Evolutionary conservation across 2,888 invertebrate species (phyloP).

Genomic region (Dryadula phaetusa): DNA sequence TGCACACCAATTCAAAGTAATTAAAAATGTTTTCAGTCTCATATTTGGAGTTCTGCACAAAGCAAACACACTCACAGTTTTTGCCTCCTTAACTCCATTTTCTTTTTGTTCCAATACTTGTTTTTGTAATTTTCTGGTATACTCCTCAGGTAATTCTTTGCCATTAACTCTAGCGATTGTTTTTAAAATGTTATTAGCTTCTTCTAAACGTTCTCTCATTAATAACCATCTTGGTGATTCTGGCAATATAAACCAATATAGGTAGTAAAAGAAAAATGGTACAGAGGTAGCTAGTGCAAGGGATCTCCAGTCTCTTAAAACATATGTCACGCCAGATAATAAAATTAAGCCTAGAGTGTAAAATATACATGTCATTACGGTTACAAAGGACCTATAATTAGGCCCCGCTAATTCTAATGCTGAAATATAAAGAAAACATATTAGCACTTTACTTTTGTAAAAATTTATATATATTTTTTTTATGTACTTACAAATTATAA

Average conservation of each 20-base stretch:
- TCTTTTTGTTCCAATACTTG: conserved; percentile 87
- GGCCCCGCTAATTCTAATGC: conserved; percentile 96
- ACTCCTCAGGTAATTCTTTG: conserved; percentile 89
- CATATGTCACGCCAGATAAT: conserved; percentile 92
- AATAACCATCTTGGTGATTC: conserved; percentile 97
- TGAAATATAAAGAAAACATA: conserved; percentile 67
- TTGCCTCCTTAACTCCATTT: conserved; percentile 71
- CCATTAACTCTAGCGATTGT: conserved; percentile 91
- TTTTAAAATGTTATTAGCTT: conserved; percentile 91
- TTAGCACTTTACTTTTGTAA: background rate
- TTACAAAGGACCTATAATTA: conserved; percentile 95
- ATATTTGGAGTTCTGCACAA: conserved; percentile 94
- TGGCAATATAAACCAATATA: conserved; percentile 94
- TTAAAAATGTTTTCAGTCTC: conserved; percentile 93
- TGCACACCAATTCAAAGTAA: conserved; percentile 96
- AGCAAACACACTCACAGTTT: conserved; percentile 83
- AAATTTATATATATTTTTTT: background rate
- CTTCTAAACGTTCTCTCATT: conserved; percentile 91
- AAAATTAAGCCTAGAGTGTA: conserved; percentile 94
- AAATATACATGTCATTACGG: conserved; percentile 95
- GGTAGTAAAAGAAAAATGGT: conserved; percentile 93
- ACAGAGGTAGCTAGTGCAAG: conserved; percentile 92
- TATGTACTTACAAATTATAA: conserved; percentile 92
- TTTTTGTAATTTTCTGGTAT: conserved; percentile 89
- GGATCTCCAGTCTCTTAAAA: conserved; percentile 92